Base-by-base conservation (phyloP, 2,113 vertebrate species). In the Sturnira hondurensis region DNA sequence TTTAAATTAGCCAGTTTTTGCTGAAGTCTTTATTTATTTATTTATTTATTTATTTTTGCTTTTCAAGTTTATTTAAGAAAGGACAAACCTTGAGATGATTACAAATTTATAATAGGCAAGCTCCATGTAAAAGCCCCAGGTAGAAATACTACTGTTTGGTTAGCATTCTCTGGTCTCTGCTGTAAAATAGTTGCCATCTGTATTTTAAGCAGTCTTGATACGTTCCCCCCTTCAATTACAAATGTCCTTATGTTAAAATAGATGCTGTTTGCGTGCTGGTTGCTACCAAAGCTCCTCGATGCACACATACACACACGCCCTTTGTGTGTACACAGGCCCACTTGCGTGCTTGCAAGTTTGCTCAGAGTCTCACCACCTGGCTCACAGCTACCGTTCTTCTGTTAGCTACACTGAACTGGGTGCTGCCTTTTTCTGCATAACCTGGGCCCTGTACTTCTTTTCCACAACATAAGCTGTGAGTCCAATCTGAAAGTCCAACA, bases 41-140 rank as follows among this genome's bases (percentile, higher is more conserved):
- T n/a, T n/a, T n/a, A n/a, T n/a, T 81, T 43, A 91, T 52, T 86
- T 85, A 74, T 15, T 11, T 73, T 73, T 54, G 38, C 11, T 73
- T 93, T 91, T 93, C 38, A 82, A 74, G 36, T 93, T 91, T 31
- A 38, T n/a, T 17, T 14, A 91, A 89, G 87, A 92, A 73, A 16
- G 41, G 28, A 24, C 22, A 52, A 52, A 63, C 26, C 56, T 31
- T 36, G 50, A 41, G 28, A 5, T 77, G 22, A 71, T 73, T 82
- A 71, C 11, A 13, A 38, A 7, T 50, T 92, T 13, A 3, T 91
- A 70, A 83, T 31, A 83, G 54, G 52, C n/a, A 15, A 83, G 13
- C 19, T 41, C n/a, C 11, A 4, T 36, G n/a, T 6, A 71, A 67
- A 71, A 89, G 56, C 45, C 45, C 7, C 36, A 26, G 9, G 16